Evolutionary conservation across 2,113 vertebrate genomes (phyloP).

Genomic region (Nesoenas mayeri): DNA sequence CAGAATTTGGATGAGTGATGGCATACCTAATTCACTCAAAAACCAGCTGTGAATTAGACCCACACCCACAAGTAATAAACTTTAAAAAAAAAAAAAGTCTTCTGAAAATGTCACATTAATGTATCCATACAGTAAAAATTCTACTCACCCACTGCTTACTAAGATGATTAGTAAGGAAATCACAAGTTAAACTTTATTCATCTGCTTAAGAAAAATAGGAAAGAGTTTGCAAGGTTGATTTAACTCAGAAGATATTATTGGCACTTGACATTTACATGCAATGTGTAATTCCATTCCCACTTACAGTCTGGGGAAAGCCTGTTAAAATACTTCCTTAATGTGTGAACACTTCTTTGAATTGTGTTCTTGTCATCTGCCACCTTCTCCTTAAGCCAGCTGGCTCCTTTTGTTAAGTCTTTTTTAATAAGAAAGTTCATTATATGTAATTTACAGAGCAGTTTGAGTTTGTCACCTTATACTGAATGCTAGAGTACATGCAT

Average conservation of each 20-base stretch:
- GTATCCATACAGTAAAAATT: constrained; percentile 34
- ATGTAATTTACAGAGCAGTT: constrained; percentile 4
- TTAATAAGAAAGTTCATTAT: constrained; percentile 48
- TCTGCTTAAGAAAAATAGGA: constrained; percentile 60
- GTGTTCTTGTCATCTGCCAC: constrained; percentile 57
- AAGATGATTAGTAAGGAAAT: constrained; percentile 68
- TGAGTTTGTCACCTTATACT: neutral
- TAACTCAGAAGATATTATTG: constrained; percentile 68
- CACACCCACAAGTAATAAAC: constrained; percentile 50
- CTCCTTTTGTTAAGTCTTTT: constrained; percentile 53
- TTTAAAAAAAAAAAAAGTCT: neutral
- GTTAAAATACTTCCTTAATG: constrained; percentile 70
- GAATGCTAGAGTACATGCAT: neutral
- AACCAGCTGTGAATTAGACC: constrained; percentile 56
- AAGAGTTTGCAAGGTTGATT: constrained; percentile 63
- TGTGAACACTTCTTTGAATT: constrained; percentile 63
- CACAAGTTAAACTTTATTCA: constrained; percentile 70
- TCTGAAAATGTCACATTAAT: constrained; percentile 63
- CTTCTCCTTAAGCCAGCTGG: constrained; percentile 55
- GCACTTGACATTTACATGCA: constrained; percentile 67
- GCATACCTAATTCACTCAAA: constrained; percentile 18
- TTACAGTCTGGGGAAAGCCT: constrained; percentile 70
- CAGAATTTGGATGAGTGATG: neutral
- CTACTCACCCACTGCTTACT: constrained; percentile 65
- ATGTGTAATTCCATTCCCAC: constrained; percentile 64